Percentiles rank a stretch among this genome's conserved stretches.
phyloP scores from a whole-genome alignment of 2,113 vertebrate species.

The Amphiprion percula region DNA sequence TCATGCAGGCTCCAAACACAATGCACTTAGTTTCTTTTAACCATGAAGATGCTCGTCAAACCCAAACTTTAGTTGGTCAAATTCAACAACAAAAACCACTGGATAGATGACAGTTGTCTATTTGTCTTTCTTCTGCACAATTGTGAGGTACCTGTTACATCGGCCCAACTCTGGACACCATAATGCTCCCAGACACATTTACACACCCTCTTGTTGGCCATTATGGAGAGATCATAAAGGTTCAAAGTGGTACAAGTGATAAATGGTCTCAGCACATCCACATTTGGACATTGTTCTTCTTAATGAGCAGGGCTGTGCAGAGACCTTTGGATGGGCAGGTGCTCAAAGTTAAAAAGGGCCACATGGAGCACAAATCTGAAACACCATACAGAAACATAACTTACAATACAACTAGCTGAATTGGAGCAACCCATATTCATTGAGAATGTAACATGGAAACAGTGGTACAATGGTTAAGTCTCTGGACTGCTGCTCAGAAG shows the following conservation, averaged over 20 bases:
- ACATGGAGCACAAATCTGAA: too few relatives aligned
- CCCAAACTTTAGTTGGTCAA: neutral
- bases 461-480: too few relatives aligned
- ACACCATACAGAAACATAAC: too few relatives aligned
- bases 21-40: too few relatives aligned
- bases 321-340: too few relatives aligned
- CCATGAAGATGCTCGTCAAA: neutral
- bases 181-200: neutral
- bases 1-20: too few relatives aligned
- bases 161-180: neutral
- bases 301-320: neutral
- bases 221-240: neutral
- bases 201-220: neutral
- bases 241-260: neutral
- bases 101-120: neutral
- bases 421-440: too few relatives aligned
- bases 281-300: neutral
- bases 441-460: too few relatives aligned
- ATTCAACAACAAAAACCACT: neutral
- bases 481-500: too few relatives aligned
- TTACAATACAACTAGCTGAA: too few relatives aligned
- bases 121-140: neutral
- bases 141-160: neutral
- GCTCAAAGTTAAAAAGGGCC: too few relatives aligned
- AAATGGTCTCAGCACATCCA: neutral